Base-by-base conservation (phyloP, 1,140 invertebrate species). In the Caenorhabditis brenneri region DNA sequence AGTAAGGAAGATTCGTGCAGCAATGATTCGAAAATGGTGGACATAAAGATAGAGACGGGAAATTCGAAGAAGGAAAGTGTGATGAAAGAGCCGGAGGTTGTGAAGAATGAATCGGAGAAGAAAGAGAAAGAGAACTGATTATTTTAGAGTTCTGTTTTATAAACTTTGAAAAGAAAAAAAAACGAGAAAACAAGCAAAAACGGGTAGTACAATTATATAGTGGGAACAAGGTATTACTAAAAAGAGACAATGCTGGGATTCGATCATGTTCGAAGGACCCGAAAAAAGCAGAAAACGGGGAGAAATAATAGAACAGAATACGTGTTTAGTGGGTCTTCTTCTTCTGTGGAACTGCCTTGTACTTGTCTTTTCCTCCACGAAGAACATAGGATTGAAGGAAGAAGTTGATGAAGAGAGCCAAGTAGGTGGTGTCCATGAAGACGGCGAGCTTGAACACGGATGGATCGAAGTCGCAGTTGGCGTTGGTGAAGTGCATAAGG, bases 391-490 rank as follows among this genome's bases (percentile, higher is more conserved):
- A 90, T 79, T 91, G 87, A 53, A 92, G 92, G 88, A 93, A 93
- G 89, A 93, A 93, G 84, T 92, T 91, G 78, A 92, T 90, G 88
- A 93, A 93, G 19, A 93, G 88, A 46, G 91, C 81, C 81, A 93
- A 91, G 87, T 93, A 93, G 74, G 91, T 92, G 89, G 95, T 95
- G 92, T 98, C 98, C 96, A 98, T 98, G 46, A 95, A 93, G 87
- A 96, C 93, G 27, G 95, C 96, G 22, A 97, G 93, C 87, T 94
- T 95, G 82, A 98, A 94, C 91, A 97, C 97, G 55, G 94, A 93
- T 81, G 94, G 93, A 53, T 95, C 95, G 86, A 97, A 95, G 88
- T 96, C 93, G 91, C 97, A 99, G 84, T 93, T 81, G 22, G 89
- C 87, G 87, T 92, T 92, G 39, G 87, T 86, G 9, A 87, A 69